Evolutionary conservation across 2,113 vertebrate species (phyloP), one percentile per base, ranked within the genome.

Genomic region (Hippolais icterina): DNA sequence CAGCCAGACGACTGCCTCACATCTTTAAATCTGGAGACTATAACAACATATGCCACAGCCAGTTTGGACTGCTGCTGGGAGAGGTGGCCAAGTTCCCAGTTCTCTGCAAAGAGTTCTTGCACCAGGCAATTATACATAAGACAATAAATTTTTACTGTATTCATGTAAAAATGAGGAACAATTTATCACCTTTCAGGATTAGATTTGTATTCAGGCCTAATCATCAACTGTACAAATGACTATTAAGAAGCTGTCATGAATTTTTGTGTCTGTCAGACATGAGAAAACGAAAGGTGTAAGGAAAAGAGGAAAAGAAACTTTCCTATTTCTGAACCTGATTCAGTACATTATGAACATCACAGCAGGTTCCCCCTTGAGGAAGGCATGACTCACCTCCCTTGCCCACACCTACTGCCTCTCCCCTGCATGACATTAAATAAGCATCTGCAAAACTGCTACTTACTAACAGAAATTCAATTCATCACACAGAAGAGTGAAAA

Each of bases 321-420:
- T 80, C 31, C 2, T 44, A 44, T 59, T 91, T 80, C 71, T 92
- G 71, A 90, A 80, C 56, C 75, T 78, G 61, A 88, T 86, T 93
- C 68, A 79, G 47, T 44, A 27, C 63, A 47, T 95, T 88, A 88
- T 37, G 87, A 96, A 66, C 64, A 93, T 35, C 95, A 80, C 92
- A 83, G 87, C 87, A 93, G 91, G 93, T 52, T 95, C 25, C 7
- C 41, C 50, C 75, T 88, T 44, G 42, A 96, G 47, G 33, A 83
- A 90, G 68, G 39, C 59, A 90, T 96, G 94, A 97, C 59, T 97
- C 93, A 94, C 64, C 39, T 83, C 63, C 79, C 35, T 66, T 94
- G 92, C 95, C 63, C 90, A 93, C 93, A 96, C 66, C 87, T 86
- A 60, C 71, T 91, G 70, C 78, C 71, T 93, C 82, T 86, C 71